Base-by-base conservation (phyloP, 2,113 vertebrate genomes). In the Coptodon bakossiorum region DNA sequence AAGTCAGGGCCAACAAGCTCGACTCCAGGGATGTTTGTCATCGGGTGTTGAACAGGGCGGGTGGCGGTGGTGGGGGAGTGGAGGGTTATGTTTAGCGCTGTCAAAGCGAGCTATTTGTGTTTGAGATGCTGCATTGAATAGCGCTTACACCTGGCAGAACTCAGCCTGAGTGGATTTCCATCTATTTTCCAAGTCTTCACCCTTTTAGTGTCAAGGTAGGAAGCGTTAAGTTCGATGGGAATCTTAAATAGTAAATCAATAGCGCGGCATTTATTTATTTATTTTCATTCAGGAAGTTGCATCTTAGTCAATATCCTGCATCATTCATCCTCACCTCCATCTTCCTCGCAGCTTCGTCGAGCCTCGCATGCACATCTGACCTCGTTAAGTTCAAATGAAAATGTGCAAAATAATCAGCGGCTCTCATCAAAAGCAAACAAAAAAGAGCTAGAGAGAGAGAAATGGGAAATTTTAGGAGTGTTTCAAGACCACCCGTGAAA, bases 201-300 rank as follows among this genome's bases (percentile, higher is more conserved):
- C 90, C 91, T 93, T 91, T 93, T 84, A 90, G 92, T 71, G 73
- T 94, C 93, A 92, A 93, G 90, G 89, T 87, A 92, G 79, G 73
- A 45, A 88, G 80, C 91, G 88, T 87, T 85, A 89, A 76, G 76
- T 92, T 89, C 34, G 84, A 94, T 86, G 86, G 82, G 63, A 88
- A 93, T 86, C 88, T 85, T 92, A 92, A 94, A 92, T 88, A 94
- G 90, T 78, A 86, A 91, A 94, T 96, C 94, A 81, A 95, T 95
- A 86, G 57, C 7, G 6, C n/a, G 13, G 59, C 89, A 86, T 93
- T 66, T 66, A 66, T 66, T 66, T 66, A 12, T 66, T 12, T 66
- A 38, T 66, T 91, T 94, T 91, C 91, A 91, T 89, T 86, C 82
- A 43, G 82, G 48, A 92, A 91, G 87, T 76, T 93, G 86, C 90